Evolutionary conservation across 2,113 vertebrate genomes (phyloP), one percentile per base, ranked within the genome.

Genomic region (Capreolus pygargus): DNA sequence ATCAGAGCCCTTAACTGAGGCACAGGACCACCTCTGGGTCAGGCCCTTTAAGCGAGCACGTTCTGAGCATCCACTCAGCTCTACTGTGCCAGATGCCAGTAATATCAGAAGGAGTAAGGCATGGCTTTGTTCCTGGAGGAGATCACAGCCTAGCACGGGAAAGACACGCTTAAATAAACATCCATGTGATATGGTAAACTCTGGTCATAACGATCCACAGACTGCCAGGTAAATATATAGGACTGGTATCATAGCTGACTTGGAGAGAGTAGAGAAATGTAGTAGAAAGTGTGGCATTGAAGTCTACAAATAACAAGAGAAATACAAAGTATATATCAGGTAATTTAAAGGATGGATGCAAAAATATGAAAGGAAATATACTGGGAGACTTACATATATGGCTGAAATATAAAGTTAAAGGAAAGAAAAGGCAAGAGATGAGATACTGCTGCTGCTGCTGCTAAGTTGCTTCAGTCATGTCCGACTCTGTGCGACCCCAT

Each of bases 11-110:
- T 27, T 55, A 85, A 14, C 1, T 25, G 28, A 0, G 43, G 30
- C 0, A 2, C 14, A 2, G 15, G 2, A 1, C 12, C 52, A 33
- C 2, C 43, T 17, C 9, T 33, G 3, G 36, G 45, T 36, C n/a
- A 85, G 33, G 9, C 9, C 5, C 2, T 17, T 8, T 16, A 2
- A 30, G 27, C 6, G 6, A 33, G 7, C 5, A 7, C 8, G 1
- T 9, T 39, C 25, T 43, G 5, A 39, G 28, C 28, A 45, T 67
- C 23, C 45, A 81, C 13, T 81, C 15, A 64, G 39, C 4, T 6
- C 28, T 17, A 33, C 16, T 5, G 0, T 45, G 45, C 12, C 23
- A 74, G 57, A 28, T 30, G 15, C 52, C 88, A 27, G 6, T 2
- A n/a, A 39, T 25, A 45, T 19, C 55, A 64, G 19, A 45, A 28